phyloP scores from a whole-genome alignment of 2,888 invertebrate species.

The Trachelus stipa region DNA sequence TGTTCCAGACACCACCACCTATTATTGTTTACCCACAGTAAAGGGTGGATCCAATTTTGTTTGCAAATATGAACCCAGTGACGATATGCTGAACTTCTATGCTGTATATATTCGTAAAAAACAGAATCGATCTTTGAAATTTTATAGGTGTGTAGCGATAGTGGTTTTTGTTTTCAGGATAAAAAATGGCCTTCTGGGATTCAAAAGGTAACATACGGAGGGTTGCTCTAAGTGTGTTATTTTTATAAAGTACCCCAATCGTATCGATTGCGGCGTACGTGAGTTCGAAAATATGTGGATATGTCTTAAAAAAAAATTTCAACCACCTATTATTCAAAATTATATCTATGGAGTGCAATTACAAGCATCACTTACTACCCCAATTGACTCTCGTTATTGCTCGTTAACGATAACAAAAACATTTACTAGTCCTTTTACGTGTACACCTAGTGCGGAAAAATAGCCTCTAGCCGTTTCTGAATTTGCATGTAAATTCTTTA shows the following conservation, averaged over 20 bases:
- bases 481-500: background rate
- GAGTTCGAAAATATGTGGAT: background rate
- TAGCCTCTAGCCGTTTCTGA: background rate
- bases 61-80: too few species aligned
- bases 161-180: too few species aligned
- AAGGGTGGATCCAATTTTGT: too few species aligned
- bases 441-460: background rate
- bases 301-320: background rate
- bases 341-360: background rate
- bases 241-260: background rate
- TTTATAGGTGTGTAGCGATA: too few species aligned
- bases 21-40: too few species aligned
- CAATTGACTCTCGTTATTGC: background rate
- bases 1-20: too few species aligned
- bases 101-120: too few species aligned
- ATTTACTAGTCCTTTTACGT: background rate
- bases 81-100: too few species aligned
- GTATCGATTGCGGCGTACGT: background rate
- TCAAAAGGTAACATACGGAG: too few species aligned
- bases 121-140: too few species aligned
- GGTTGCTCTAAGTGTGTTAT: too few species aligned
- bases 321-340: background rate
- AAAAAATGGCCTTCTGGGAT: too few species aligned
- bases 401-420: background rate
- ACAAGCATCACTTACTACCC: background rate